Conservation (phyloP, 2,888 invertebrate species). For the Holacanthella duospinosa region DNA sequence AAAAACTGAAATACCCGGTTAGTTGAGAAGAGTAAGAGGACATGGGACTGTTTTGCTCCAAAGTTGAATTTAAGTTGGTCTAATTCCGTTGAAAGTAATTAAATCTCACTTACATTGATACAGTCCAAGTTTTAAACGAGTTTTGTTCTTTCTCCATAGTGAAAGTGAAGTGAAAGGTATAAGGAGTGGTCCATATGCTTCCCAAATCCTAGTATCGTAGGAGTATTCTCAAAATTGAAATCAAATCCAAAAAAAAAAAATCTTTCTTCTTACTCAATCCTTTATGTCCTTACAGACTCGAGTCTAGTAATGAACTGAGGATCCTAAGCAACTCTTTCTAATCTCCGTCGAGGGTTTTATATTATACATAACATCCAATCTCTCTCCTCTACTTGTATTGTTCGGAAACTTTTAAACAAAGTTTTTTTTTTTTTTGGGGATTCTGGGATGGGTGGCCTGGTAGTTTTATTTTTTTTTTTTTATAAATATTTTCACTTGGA, state of each 20-base stretch:
- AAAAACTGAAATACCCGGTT: no score
- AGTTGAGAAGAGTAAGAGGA: no score
- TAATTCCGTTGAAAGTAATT: no score
- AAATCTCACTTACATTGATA: no score
- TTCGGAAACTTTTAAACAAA: neutral
- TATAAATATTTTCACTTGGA: neutral
- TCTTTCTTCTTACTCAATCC: neutral
- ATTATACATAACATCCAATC: neutral
- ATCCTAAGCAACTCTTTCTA: conserved; percentile 10
- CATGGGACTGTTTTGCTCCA: no score
- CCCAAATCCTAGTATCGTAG: no score
- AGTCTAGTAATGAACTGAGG: conserved; percentile 35
- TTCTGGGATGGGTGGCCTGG: conserved; percentile 5
- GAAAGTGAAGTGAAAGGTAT: neutral
- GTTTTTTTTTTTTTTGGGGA: neutral
- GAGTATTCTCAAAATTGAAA: no score
- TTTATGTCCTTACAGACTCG: conserved; percentile 19
- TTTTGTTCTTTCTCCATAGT: neutral
- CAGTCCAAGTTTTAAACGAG: no score
- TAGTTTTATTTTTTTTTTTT: neutral
- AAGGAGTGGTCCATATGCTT: neutral
- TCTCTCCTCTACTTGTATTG: neutral
- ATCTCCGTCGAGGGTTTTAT: neutral
- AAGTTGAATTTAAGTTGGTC: no score
- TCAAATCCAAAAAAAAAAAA: neutral